Evolutionary conservation across 2,888 invertebrate genomes (phyloP), one percentile per base, ranked within the genome.

Genomic region (Macaria liturata): DNA sequence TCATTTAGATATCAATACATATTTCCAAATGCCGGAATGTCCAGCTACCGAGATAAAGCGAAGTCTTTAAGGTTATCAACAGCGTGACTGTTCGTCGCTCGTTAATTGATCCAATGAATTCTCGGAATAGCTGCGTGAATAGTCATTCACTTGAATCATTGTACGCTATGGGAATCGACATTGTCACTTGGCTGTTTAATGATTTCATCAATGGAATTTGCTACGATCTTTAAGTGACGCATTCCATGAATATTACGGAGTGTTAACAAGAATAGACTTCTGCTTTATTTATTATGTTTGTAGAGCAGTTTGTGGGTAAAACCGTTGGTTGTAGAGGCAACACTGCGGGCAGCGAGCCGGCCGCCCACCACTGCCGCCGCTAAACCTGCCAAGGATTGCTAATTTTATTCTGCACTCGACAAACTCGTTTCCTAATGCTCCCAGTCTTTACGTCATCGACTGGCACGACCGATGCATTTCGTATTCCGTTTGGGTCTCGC

Each of bases 351-450:
- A 51, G 59, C 49, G 52, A 58, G 65, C 63, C 68, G 74, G 73
- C 78, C 83, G 82, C 87, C 86, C 83, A 83, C 87, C 75, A 74
- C 76, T 68, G 70, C 67, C 78, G 76, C 77, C 81, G 80, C 84
- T 70, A 81, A 86, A 87, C 87, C 88, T 81, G 86, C 81, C 80
- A 72, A 75, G 69, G 75, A 75, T 74, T 76, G 75, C 80, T 80
- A 78, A 86, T 85, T 86, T 86, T 84, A 83, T 84, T 83, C 84
- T 81, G 75, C 83, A 81, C 80, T 72, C 67, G 63, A 70, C 75
- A 85, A 86, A 88, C 88, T 76, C 69, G 88, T 86, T 86, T 82
- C 76, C 77, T 77, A 84, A 81, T 75, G 69, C 71, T 68, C 69
- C 69, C 70, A 66, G 70, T 71, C 69, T 70, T 71, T 70, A 71